Evolutionary conservation across 2,113 vertebrate species (phyloP), one percentile per base, ranked within the genome.

Genomic region (Tupaia chinensis): DNA sequence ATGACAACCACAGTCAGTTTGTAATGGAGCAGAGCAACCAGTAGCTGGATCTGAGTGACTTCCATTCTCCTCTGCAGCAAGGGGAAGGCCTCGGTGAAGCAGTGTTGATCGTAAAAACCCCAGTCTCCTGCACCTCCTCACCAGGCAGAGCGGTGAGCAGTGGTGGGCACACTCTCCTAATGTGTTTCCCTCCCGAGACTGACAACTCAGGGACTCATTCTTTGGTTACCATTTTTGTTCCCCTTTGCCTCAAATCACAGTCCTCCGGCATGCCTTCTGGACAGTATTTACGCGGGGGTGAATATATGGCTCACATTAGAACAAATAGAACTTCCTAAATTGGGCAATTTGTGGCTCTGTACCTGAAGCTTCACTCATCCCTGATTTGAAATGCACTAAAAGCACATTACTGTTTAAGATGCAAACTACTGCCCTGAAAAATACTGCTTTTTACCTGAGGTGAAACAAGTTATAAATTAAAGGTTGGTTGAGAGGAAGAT

Each of bases 371-470:
- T 98, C 98, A 98, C 98, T 98, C 98, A 98, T 98, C 97, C 96
- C 89, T 97, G 96, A 96, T 97, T 92, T 97, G 97, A 98, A 98
- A 97, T 96, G 96, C 97, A 97, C 98, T 98, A 98, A 98, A 98
- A 98, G 97, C 98, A 98, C 97, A 98, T 98, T 97, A 98, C 98
- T 97, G 88, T 95, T 99, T 98, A 98, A 98, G 97, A 98, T 98
- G 98, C 98, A 98, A 99, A 98, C 98, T 97, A 97, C 98, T 94
- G 73, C 80, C 94, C 97, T 98, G 97, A 98, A 98, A 98, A 98
- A 98, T 98, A 98, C 1, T 93, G 95, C 77, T 94, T 98, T 97
- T 97, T 98, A 98, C 97, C 95, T 98, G 72, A 95, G 93, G 95
- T 97, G 95, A 98, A 98, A 96, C 97, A 97, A 98, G 97, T 97